Base-by-base conservation (phyloP, 2,113 vertebrate species). In the Lutjanus erythropterus region DNA sequence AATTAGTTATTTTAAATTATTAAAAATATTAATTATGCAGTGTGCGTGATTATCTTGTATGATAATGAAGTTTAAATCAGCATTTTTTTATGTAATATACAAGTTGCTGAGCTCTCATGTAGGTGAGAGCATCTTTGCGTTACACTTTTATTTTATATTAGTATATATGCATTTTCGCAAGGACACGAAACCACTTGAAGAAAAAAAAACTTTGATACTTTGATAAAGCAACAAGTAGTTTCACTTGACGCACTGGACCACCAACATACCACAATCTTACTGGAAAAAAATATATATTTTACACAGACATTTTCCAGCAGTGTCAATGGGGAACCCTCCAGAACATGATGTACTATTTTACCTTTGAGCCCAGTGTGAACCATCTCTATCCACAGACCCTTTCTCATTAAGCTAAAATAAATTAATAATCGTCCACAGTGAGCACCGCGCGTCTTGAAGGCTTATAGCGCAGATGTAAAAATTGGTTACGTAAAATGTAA, bases 171-270 rank as follows among this genome's bases (percentile, higher is more conserved):
- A 41, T 65, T 49, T 71, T 46, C 10, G 9, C 25, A 0, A 60
- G 37, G 19, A 10, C 16, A 21, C 12, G n/a, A 5, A 21, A 16
- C 16, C 9, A 67, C 29, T 29, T 55, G 39, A n/a, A 55, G 25
- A 46, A 66, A 66, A 77, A 71, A n/a, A n/a, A n/a, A n/a, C n/a
- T n/a, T 37, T 35, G 0, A 1, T 78, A 85, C 37, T 78, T 76
- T 58, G 16, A 55, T 50, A 78, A 67, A 79, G 81, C 88, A 92
- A 86, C 88, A 90, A 71, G 78, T 89, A 78, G 67, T 16, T 55
- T 55, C 21, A 0, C 37, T 18, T n/a, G n/a, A 42, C 1, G 25
- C 65, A 53, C 6, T 10, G 29, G 52, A 21, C 0, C 1, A 39
- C 5, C 19, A 27, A 9, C 5, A 59, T 39, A 41, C 53, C 10